These are phyloP conservation scores for Drosophila busckii DNA, from an alignment of 1,140 invertebrate genomes.

Conservation along the genomic window DNA sequence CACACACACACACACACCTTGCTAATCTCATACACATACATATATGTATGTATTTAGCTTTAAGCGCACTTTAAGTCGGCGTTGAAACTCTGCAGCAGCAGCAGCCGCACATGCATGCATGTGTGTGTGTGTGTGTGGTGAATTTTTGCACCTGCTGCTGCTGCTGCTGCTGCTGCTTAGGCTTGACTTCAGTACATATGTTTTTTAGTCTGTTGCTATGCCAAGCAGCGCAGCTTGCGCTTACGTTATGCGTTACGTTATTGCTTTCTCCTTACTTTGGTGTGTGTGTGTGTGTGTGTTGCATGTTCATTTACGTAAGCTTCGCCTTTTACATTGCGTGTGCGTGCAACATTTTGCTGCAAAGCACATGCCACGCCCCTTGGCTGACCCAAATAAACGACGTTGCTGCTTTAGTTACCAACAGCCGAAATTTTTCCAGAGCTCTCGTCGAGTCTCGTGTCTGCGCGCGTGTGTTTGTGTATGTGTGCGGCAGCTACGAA, in stretches of 20 bases:
- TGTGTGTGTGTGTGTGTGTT: slow-evolving; percentile 11
- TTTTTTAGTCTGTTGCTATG: slow-evolving; percentile 18
- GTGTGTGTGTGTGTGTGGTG: slow-evolving; percentile 31
- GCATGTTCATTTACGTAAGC: slow-evolving; percentile 28
- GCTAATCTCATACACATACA: slow-evolving; percentile 13
- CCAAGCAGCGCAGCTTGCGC: slow-evolving; percentile 12
- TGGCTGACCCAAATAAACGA: slow-evolving; percentile 52
- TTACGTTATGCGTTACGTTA: slow-evolving; percentile 34
- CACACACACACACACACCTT: not conserved
- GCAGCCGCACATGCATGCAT: not conserved
- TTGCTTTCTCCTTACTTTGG: slow-evolving; percentile 4
- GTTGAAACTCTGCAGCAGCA: not conserved
- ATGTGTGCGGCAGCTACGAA: too few species aligned
- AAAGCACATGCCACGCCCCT: slow-evolving; percentile 55
- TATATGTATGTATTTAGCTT: slow-evolving; percentile 6
- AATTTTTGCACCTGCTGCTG: slow-evolving; percentile 40
- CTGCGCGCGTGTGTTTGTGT: too few species aligned
- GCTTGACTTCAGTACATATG: not conserved
- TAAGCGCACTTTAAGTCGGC: slow-evolving; percentile 29
- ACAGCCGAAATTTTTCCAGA: too few species aligned
- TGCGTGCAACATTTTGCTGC: slow-evolving; percentile 13
- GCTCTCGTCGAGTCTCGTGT: too few species aligned
- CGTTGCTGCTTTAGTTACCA: slow-evolving; percentile 26
- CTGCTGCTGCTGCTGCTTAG: slow-evolving; percentile 10
- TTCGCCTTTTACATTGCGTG: slow-evolving; percentile 28